Evolutionary conservation across 1,140 invertebrate species (phyloP).

Genomic region (Zaprionus davidi): DNA sequence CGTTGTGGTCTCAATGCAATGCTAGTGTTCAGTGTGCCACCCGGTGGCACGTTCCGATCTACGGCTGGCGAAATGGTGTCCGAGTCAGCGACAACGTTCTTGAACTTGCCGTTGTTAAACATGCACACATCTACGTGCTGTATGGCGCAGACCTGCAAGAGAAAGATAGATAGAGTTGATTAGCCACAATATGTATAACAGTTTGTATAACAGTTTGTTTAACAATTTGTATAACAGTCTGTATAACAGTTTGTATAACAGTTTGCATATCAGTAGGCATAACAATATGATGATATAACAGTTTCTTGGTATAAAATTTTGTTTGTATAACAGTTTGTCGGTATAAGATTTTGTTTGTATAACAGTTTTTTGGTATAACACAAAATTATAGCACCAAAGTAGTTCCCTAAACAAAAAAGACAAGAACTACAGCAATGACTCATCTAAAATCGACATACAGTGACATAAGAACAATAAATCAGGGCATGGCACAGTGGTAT

Average conservation of each 20-base stretch:
- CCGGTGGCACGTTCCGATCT: constrained; percentile 86
- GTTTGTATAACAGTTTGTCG: not conserved
- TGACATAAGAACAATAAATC: not conserved
- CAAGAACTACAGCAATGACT: not conserved
- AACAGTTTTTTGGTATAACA: too few relatives aligned
- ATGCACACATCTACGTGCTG: constrained; percentile 99
- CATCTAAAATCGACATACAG: not conserved
- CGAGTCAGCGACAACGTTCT: constrained; percentile 96
- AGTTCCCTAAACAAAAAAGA: not conserved
- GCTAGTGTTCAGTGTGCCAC: constrained; percentile 86
- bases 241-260: too few relatives aligned
- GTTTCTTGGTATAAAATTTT: not conserved
- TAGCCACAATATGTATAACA: not conserved
- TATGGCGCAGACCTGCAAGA: constrained; percentile 90
- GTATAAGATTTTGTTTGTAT: not conserved
- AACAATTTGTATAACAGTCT: too few relatives aligned
- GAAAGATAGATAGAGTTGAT: not conserved
- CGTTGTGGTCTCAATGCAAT: constrained; percentile 89
- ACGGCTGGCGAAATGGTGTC: constrained; percentile 86
- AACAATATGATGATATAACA: too few relatives aligned
- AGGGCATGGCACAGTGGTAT: not conserved
- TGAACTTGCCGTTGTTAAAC: constrained; percentile 99
- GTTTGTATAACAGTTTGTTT: too few relatives aligned
- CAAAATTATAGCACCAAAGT: not conserved
- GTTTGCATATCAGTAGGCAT: too few relatives aligned